Evolutionary conservation across 2,797 vertebrate species (phyloP), one percentile per base, ranked within the genome.

Genomic region (Ptychobarbus kaznakovi): DNA sequence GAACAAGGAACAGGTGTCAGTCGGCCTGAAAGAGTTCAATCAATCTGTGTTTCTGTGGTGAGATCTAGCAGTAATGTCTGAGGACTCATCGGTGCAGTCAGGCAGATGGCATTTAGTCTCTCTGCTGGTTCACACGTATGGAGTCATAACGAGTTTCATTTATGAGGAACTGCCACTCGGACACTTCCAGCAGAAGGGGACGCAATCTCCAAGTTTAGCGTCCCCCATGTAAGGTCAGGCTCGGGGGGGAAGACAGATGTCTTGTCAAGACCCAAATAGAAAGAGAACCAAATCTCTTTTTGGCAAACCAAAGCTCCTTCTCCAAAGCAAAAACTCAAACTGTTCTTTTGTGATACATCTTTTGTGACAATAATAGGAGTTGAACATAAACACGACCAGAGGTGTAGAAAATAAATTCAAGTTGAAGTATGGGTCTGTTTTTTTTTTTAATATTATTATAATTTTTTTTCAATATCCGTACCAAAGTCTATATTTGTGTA

Each of bases 151-250:
- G 80, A 79, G 83, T 93, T 91, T 91, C 91, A 95, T 96, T 95
- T 94, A 95, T 92, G 93, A 88, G 69, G 88, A 53, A 87, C 88
- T 88, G 83, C 88, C 81, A 83, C 87, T 83, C 74, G 74, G 89
- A 91, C 83, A 74, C 85, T 58, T 91, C 84, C 83, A 87, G 91
- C 66, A 83, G 88, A 90, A 89, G 92, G 88, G 92, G 90, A 89
- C 90, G 88, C 63, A 88, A 86, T 86, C 85, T 94, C 94, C 92
- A 90, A 94, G 92, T 94, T 95, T 95, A 95, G 94, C 89, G 88
- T 72, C 85, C 83, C 85, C 95, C 95, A 92, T 95, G 92, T 95
- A 93, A 92, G 94, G 94, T 84, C 68, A 90, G 88, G 87, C 90
- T 87, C 80, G 86, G 78, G 16, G 44, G 86, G 86, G 89, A 61